Evolutionary conservation across 2,888 invertebrate species (phyloP).

Genomic region (Abrostola tripartita): DNA sequence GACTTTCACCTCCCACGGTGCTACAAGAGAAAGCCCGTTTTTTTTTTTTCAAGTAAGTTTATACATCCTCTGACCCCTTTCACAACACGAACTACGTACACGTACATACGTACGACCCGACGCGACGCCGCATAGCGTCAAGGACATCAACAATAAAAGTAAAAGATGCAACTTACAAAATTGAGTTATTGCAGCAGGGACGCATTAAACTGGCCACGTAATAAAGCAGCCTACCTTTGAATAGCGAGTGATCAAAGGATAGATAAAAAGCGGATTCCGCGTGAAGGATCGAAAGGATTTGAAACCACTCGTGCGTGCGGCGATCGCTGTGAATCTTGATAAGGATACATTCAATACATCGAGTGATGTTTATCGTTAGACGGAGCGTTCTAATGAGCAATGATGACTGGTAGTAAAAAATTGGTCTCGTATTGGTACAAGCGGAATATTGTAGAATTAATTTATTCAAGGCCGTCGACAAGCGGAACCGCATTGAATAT

Average conservation of each 20-base stretch:
- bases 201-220: slow-evolving; percentile 34
- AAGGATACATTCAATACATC: slow-evolving; percentile 65
- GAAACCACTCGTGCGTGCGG: slow-evolving; percentile 67
- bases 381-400: slow-evolving; percentile 51
- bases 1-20: slow-evolving; percentile 83
- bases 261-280: slow-evolving; percentile 71
- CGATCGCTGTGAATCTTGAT: slow-evolving; percentile 67
- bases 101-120: slow-evolving; percentile 45
- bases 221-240: slow-evolving; percentile 56
- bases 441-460: slow-evolving; percentile 47
- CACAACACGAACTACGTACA: slow-evolving; percentile 50
- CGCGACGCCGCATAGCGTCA: slow-evolving; percentile 22
- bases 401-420: slow-evolving; percentile 49
- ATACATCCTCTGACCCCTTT: slow-evolving; percentile 71
- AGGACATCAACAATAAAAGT: slow-evolving; percentile 37
- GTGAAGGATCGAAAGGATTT: slow-evolving; percentile 68
- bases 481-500: slow-evolving; percentile 52
- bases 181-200: slow-evolving; percentile 24
- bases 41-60: slow-evolving; percentile 62
- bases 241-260: slow-evolving; percentile 69
- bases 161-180: slow-evolving; percentile 20
- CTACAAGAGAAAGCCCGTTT: slow-evolving; percentile 74
- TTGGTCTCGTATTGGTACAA: slow-evolving; percentile 38
- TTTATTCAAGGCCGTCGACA: slow-evolving; percentile 52
- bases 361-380: slow-evolving; percentile 63